Base-by-base conservation (phyloP, 2,113 vertebrate species). In the Trinectes maculatus region DNA sequence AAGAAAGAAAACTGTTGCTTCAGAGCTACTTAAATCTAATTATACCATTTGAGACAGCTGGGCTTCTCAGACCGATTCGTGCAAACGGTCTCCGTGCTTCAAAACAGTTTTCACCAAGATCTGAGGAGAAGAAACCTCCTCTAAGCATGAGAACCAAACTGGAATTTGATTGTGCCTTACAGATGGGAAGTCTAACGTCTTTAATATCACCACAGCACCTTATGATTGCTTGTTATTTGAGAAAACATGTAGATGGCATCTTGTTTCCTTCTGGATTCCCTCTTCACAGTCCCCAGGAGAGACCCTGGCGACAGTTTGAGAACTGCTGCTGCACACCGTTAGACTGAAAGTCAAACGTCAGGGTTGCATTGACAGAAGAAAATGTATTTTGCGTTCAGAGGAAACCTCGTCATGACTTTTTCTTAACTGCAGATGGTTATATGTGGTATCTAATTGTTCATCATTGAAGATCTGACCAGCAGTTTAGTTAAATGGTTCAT, bases 11-110 rank as follows among this genome's bases (percentile, higher is more conserved):
- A 55, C 34, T 68, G 61, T 63, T 64, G 71, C 70, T 68, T 46
- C 66, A 61, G 47, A 40, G 18, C 71, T 26, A 42, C 68, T 70
- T 62, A 25, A 77, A 67, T 67, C 69, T 71, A 62, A 80, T 77
- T 74, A 64, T 55, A 64, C 36, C 46, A 74, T 29, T 12, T n/a
- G 54, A 60, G 49, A 61, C 77, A 58, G 64, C 59, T 31, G 48
- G 34, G 36, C 67, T 43, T 39, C 54, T 34, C 46, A 54, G 10
- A 44, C 40, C 21, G 5, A 21, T 6, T 18, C 1, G 12, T 66
- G 58, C 51, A 56, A 40, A 65, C 25, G 40, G 0, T n/a, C 24
- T 49, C 34, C 13, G 12, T 36, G 11, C 40, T 56, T 40, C 59
- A 15, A 71, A 44, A 16, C 12, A 1, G 8, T 5, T 46, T 24